A percentile compares a stretch with the other conserved stretches of the same genome.
These are phyloP conservation scores for Acleris emargana DNA, from an alignment of 2,888 invertebrate species.

Conservation along the genomic window DNA sequence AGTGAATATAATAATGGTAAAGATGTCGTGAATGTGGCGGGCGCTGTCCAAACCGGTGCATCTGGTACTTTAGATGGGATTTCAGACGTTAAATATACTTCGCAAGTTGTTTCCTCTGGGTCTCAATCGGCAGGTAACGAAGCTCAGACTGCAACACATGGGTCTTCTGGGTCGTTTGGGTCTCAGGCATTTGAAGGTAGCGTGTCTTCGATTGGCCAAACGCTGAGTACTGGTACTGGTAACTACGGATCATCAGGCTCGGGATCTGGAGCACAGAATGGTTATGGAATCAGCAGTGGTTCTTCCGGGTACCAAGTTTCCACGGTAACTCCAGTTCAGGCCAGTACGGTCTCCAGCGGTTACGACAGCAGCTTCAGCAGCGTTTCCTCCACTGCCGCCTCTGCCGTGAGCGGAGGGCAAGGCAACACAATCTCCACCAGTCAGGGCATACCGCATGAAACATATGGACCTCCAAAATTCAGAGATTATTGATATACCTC, in stretches of 20 bases:
- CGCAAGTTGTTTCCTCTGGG: conserved; percentile 10
- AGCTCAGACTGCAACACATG: conserved; percentile 7
- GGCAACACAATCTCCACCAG: conserved; percentile 61
- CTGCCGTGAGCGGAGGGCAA: conserved; percentile 39
- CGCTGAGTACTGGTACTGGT: no score
- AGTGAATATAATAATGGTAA: conserved; percentile 64
- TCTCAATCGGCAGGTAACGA: conserved; percentile 8
- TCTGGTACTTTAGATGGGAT: conserved; percentile 25
- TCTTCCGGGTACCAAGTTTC: conserved; percentile 23
- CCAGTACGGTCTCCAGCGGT: background rate
- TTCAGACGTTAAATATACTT: conserved; percentile 16
- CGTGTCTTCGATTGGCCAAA: conserved; percentile 19
- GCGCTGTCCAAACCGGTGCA: conserved; percentile 11
- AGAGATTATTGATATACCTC: conserved; percentile 45
- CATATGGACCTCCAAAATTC: conserved; percentile 72
- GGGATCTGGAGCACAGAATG: conserved; percentile 4
- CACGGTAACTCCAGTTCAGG: conserved; percentile 14
- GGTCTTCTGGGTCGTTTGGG: conserved; percentile 15
- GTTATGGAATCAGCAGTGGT: conserved; percentile 18
- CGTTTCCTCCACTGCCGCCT: conserved; percentile 40
- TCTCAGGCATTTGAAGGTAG: conserved; percentile 31
- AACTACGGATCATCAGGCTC: conserved; percentile 12
- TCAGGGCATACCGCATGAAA: conserved; percentile 74
- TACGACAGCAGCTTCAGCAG: conserved; percentile 27
- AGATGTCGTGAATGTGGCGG: conserved; percentile 38